These are phyloP conservation scores for Anhinga anhinga DNA, from an alignment of 2,113 vertebrate genomes.

Conservation along the genomic window DNA sequence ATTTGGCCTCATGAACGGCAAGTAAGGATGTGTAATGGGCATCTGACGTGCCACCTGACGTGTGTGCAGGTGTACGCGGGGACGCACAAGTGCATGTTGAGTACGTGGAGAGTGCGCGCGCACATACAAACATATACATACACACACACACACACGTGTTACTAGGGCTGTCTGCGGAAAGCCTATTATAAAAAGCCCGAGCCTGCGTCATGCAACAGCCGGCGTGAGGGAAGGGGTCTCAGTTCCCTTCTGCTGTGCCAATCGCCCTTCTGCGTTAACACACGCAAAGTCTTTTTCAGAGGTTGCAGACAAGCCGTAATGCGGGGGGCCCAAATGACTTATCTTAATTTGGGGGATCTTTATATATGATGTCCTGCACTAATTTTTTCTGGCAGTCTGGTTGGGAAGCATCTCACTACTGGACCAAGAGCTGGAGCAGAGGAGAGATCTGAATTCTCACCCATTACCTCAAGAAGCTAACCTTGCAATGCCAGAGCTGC, in stretches of 20 bases:
- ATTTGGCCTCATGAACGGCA: not conserved
- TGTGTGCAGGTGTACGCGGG: fast-evolving
- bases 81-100: fast-evolving
- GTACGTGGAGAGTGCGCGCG: not conserved
- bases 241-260: not conserved
- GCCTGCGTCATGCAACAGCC: not conserved
- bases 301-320: not conserved
- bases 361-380: too few species aligned
- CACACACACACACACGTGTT: fast-evolving
- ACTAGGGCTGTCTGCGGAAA: not conserved
- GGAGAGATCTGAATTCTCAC: not conserved
- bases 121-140: fast-evolving
- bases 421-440: not conserved
- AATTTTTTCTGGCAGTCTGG: not conserved
- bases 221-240: not conserved
- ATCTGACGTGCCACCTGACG: not conserved
- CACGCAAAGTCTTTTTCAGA: not conserved
- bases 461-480: not conserved
- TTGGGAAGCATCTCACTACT: not conserved
- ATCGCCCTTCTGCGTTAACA: not conserved
- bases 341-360: not conserved
- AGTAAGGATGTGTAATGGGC: too few species aligned
- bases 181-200: not conserved
- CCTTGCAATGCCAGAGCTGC: not conserved
- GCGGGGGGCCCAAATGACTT: not conserved